phyloP scores from a whole-genome alignment of 2,113 vertebrate species.

The Oreochromis spilurus region DNA sequence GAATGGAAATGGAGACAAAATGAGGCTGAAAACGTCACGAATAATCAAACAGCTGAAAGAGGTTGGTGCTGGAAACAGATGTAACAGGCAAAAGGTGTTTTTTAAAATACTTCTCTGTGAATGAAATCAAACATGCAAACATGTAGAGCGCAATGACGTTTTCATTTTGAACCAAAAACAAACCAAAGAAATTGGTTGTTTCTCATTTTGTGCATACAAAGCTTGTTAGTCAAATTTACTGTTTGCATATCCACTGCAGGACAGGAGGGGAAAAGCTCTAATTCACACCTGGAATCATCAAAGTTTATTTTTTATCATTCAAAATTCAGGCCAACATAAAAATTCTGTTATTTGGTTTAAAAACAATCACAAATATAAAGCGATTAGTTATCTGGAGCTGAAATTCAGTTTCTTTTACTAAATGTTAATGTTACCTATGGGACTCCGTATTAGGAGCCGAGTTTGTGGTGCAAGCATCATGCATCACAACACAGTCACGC shows the following conservation, averaged over 20 bases:
- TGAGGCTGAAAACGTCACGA: slow-evolving; percentile 43
- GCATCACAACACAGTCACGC: neutral
- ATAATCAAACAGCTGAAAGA: neutral
- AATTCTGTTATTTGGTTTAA: neutral
- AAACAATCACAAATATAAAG: neutral
- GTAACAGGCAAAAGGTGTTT: neutral
- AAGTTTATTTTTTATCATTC: neutral
- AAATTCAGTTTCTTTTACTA: neutral
- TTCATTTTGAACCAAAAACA: slow-evolving; percentile 31
- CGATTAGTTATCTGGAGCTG: fast-evolving
- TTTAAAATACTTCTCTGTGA: neutral
- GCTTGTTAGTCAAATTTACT: slow-evolving; percentile 30
- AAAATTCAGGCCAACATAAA: neutral
- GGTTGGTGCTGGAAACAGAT: neutral
- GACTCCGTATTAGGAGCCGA: neutral
- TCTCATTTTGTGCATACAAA: neutral
- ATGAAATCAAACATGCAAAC: neutral
- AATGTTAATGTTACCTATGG: neutral
- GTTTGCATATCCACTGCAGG: slow-evolving; percentile 66
- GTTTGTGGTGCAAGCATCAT: neutral
- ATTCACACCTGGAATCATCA: neutral
- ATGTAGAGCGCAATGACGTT: slow-evolving; percentile 11
- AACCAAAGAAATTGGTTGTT: neutral
- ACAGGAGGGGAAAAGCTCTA: neutral
- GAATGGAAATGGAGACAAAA: neutral